Evolutionary conservation across 1,140 invertebrate genomes (phyloP), one percentile per base, ranked within the genome.

Genomic region (Zaprionus gabonicus): DNA sequence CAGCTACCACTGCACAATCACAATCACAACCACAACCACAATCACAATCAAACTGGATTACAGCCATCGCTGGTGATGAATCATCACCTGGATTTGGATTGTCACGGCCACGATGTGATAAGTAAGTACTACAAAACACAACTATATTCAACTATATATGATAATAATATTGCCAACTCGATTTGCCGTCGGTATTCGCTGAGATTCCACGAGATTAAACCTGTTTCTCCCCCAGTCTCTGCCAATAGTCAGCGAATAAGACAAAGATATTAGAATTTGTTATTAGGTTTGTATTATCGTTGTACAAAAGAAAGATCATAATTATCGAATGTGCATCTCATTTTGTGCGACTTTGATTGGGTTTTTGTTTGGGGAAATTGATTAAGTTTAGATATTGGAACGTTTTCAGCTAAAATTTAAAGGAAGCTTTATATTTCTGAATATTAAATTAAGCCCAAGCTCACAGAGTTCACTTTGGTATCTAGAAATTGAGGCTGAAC

Each of bases 11-110:
- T 94, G 93, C 94, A 94, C 91, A 93, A 93, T 92, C 93, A 62
- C 92, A 51, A 49, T 49, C 44, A 49, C 17, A 49, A 51, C 7
- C 46, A 93, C 80, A 91, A 93, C 71, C 94, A 94, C 87, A 93
- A 93, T 91, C 92, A 92, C 91, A 92, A 93, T 80, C 86, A 92
- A 92, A 94, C 93, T 84, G 92, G 94, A 94, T 94, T 94, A 91
- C 94, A 94, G 82, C 94, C 94, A 71, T 94, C 94, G 88, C 90
- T 94, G 83, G 94, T 94, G 80, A 94, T 94, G 94, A 94, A 94
- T 82, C 94, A 94, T 80, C 94, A 94, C 93, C 93, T 93, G 76
- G 92, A 93, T 80, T 86, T 93, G 80, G 92, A 93, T 92, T 93
- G 91, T 68, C 92, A 93, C 71, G 92, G 92, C 59, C 91, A 92